Evolutionary conservation across 2,888 invertebrate genomes (phyloP), one percentile per base, ranked within the genome.

Genomic region (Euphydryas editha): DNA sequence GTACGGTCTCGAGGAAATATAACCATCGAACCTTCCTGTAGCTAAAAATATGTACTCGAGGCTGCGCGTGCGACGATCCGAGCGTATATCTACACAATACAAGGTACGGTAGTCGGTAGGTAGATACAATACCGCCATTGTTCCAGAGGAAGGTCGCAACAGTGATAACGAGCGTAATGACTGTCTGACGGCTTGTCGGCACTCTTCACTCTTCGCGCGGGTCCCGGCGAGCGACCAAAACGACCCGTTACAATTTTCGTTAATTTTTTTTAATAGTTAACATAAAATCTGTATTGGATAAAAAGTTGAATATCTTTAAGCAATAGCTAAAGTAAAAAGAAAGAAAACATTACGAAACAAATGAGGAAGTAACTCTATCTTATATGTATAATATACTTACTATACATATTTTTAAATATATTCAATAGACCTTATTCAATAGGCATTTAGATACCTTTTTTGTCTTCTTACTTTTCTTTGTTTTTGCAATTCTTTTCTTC

Each of bases 21-120:
- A 81, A 79, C 80, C 82, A 77, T 78, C 77, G 84, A 86, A 88
- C 89, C 90, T 91, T 90, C 88, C 86, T 85, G 83, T 76, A 76
- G 86, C 88, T 91, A 90, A 90, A 90, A 89, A 90, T 88, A 83
- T 85, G 81, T 83, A 83, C 81, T 82, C 88, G 89, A 91, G 90
- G 91, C 82, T 90, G 86, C 85, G 87, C 87, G 86, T 83, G 83
- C 86, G 85, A 80, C 83, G 86, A 80, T 82, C 72, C 62, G 69
- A 65, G 51, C 39, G 59, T 67, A 68, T 56, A 66, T 64, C 61
- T 68, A 66, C 65, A 68, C 73, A 72, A 72, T 69, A 67, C 68
- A 68, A 70, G 67, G 69, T 67, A 71, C 59, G 49, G 42, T 42
- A 37, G 65, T 55, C 47, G 44, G 65, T 68, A 60, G 67, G 67